Evolutionary conservation across 2,888 invertebrate species (phyloP).

Genomic region (Cacoxenus indagator): DNA sequence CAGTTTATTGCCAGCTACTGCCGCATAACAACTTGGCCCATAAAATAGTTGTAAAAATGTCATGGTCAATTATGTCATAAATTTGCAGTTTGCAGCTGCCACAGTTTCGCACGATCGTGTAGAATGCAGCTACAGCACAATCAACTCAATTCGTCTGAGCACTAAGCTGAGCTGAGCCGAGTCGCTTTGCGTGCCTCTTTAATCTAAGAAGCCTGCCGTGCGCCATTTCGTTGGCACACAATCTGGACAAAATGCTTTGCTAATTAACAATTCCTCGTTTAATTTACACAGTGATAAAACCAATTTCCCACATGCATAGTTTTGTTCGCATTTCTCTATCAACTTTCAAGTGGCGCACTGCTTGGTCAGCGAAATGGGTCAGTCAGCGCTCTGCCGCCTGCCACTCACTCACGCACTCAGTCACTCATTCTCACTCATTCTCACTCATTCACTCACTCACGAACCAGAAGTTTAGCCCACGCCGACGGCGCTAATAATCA

Average conservation of each 20-base stretch:
- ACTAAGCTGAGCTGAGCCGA: not conserved
- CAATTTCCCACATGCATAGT: constrained; percentile 8
- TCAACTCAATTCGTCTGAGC: too few relatives aligned
- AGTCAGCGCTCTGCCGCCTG: constrained; percentile 11
- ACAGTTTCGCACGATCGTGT: not conserved
- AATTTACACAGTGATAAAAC: constrained; percentile 43
- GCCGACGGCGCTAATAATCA: constrained; percentile 34
- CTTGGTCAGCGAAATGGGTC: constrained; percentile 31
- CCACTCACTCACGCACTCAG: constrained; percentile 1
- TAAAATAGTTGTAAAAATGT: constrained; percentile 42
- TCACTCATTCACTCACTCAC: not conserved
- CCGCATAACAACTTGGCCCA: constrained; percentile 42
- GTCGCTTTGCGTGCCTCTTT: not conserved
- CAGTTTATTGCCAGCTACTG: too few relatives aligned
- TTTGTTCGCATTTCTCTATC: constrained; percentile 23
- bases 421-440: too few relatives aligned
- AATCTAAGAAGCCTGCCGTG: not conserved
- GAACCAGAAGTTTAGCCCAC: constrained; percentile 43
- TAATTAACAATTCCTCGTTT: constrained; percentile 48
- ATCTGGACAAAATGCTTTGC: constrained; percentile 34
- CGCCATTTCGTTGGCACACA: not conserved
- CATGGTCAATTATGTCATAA: constrained; percentile 53
- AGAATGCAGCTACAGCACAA: too few relatives aligned
- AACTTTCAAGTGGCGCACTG: constrained; percentile 28
- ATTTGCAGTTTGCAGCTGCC: constrained; percentile 45